Percentiles rank a stretch among this genome's conserved stretches.
These are phyloP conservation scores for Spatula versicolor DNA, from an alignment of 2,797 vertebrate genomes.

Conservation along the genomic window DNA sequence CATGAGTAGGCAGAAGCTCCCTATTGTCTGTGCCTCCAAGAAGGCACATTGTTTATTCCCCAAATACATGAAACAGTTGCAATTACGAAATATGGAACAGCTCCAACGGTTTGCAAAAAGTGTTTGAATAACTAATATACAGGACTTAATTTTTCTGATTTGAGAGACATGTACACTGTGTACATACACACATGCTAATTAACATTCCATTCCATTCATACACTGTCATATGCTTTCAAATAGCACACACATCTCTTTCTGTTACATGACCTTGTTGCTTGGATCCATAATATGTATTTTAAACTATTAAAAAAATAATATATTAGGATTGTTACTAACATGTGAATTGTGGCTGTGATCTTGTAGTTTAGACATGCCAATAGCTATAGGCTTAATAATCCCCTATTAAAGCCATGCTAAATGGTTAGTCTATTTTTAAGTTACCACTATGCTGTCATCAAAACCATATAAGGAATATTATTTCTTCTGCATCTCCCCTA, in stretches of 20 bases:
- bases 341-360: neutral
- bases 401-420: neutral
- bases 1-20: neutral
- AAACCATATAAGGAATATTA: neutral
- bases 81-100: neutral
- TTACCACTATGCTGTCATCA: neutral
- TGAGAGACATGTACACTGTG: neutral
- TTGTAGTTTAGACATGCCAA: neutral
- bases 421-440: neutral
- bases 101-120: neutral
- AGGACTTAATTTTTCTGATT: neutral
- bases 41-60: neutral
- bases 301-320: neutral
- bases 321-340: neutral
- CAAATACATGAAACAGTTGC: neutral
- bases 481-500: neutral
- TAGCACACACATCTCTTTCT: neutral
- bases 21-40: neutral
- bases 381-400: neutral
- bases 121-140: neutral
- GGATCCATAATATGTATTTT: neutral
- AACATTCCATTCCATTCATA: neutral
- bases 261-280: neutral
- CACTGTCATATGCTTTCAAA: rapidly evolving
- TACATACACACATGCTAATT: neutral